Conservation (phyloP, 1,140 invertebrate species). For the Trachymyrmex cornetzi region DNA sequence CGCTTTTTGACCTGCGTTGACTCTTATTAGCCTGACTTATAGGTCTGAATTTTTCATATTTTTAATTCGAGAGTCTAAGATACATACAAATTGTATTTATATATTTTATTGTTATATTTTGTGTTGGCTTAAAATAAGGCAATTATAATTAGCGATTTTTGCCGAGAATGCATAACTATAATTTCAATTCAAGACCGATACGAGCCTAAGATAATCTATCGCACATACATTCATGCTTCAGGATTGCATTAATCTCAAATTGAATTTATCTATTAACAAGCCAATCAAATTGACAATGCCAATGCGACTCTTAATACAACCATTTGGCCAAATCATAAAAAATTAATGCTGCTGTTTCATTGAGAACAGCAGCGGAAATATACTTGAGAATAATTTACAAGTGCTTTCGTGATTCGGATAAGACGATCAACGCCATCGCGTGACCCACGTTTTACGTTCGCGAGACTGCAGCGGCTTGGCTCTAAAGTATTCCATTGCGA, state of each 20-base stretch:
- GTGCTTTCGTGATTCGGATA: not conserved
- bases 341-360: not conserved
- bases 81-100: no score
- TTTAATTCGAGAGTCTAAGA: no score
- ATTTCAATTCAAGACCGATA: not conserved
- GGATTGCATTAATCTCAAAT: not conserved
- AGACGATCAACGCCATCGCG: not conserved
- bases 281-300: not conserved
- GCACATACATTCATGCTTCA: not conserved
- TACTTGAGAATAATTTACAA: conserved; percentile 10
- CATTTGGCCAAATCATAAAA: not conserved
- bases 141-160: no score
- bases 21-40: no score
- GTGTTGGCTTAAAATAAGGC: no score
- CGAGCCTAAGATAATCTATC: not conserved
- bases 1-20: no score
- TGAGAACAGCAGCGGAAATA: not conserved
- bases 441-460: conserved; percentile 15
- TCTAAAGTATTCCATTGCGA: not conserved
- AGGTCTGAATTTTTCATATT: no score
- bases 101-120: no score
- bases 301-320: not conserved
- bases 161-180: not conserved
- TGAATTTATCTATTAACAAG: not conserved
- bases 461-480: not conserved